Conservation (phyloP, 2,797 vertebrate genomes). For the Bradypodion ventrale region DNA sequence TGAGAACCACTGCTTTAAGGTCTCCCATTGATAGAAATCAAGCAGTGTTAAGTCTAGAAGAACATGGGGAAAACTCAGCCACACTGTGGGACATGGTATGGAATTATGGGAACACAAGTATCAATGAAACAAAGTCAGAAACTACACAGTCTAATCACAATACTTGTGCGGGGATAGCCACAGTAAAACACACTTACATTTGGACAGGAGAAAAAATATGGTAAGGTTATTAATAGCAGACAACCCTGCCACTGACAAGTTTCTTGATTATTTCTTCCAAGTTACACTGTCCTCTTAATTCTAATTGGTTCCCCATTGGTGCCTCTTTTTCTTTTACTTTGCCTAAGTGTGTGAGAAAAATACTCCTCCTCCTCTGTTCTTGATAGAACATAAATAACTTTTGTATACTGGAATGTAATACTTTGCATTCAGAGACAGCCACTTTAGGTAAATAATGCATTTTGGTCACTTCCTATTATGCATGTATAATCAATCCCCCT, state of each 20-base stretch:
- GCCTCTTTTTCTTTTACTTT: not conserved
- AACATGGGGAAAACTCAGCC: too few species aligned
- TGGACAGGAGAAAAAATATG: not conserved
- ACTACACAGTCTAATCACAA: not conserved
- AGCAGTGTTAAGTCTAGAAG: too few species aligned
- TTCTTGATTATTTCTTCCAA: conserved; percentile 28
- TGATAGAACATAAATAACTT: not conserved
- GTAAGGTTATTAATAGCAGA: not conserved
- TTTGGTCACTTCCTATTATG: not conserved
- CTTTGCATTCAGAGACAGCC: not conserved
- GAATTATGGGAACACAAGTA: not conserved
- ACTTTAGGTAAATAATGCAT: conserved; percentile 35
- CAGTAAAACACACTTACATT: not conserved
- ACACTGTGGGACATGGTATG: too few species aligned
- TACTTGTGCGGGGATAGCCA: not conserved
- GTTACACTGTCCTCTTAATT: not conserved
- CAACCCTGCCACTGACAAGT: not conserved
- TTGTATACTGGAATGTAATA: not conserved
- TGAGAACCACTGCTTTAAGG: too few species aligned
- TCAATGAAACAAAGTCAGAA: conserved; percentile 7
- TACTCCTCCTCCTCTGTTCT: not conserved
- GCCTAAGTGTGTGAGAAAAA: too few species aligned
- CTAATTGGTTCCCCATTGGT: too few species aligned
- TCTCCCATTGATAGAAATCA: too few species aligned
- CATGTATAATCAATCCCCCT: not conserved